Evolutionary conservation across 2,888 invertebrate genomes (phyloP), one percentile per base, ranked within the genome.

Genomic region (Lithodes maja): DNA sequence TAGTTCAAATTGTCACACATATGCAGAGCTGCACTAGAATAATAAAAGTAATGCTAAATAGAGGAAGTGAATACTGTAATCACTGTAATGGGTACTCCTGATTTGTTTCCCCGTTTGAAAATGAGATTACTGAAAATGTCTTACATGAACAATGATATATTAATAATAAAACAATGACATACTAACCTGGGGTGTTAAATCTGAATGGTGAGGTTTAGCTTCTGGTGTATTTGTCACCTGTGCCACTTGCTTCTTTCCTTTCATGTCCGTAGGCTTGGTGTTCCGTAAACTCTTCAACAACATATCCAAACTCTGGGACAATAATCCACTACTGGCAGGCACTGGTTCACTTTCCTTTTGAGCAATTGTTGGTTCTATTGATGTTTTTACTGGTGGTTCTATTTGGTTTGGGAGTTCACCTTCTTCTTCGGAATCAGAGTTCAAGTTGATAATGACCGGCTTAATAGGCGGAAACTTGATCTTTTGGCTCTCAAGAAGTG

Each of bases 371-470:
- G n/a, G 12, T 55, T 12, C 12, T 3, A 5, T 15, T 54, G 71
- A 52, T 15, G 54, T 9, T 33, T 17, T 53, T 33, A 33, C 33
- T 33, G 33, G 33, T 33, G 33, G 33, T 33, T 33, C 33, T 33
- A 33, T 33, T 49, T 50, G 52, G 12, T n/a, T 54, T 2, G 50
- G 61, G 17, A 50, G 55, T 17, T 17, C 68, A 49, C 69, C 82
- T 68, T 85, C 85, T 9, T 89, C 89, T 12, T 85, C 85, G 2
- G 85, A 85, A 49, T 85, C 85, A 0, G 85, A 85, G 12, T 82
- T 79, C 7, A 89, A 77, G 55, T 78, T 86, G 78, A 89, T 89
- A 17, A 89, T 86, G 54, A 89, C 83, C 33, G 89, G 89, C 79
- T 89, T 82, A 17, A 89, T 83, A 15, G 74, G 54, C 2, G 89